Evolutionary conservation across 92 coral and sea anemone genomes (phyloP).

Genomic region (Heliopora coerulea): DNA sequence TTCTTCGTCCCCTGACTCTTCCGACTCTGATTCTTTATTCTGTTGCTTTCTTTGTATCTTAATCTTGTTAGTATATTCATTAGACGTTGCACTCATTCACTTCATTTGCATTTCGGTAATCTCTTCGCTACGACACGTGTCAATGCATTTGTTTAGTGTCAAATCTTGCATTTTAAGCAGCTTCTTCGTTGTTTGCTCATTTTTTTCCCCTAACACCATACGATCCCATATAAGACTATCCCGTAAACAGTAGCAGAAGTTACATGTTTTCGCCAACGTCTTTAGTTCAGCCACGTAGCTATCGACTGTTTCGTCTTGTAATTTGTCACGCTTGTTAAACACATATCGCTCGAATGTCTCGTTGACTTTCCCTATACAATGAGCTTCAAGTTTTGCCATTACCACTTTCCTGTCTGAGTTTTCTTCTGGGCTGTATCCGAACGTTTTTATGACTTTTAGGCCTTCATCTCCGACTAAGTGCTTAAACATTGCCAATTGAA

Average conservation of each 20-base stretch:
- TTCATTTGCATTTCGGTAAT: slow-evolving; percentile 42
- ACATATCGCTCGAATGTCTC: slow-evolving; percentile 33
- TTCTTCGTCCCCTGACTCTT: slow-evolving; percentile 8
- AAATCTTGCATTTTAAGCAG: slow-evolving; percentile 47
- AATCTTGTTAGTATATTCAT: slow-evolving; percentile 28
- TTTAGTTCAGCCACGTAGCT: slow-evolving; percentile 34
- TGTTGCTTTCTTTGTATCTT: slow-evolving; percentile 7
- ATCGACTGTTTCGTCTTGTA: slow-evolving; percentile 39
- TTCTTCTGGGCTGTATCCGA: no score
- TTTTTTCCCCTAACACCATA: slow-evolving; percentile 42
- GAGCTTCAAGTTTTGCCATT: slow-evolving; percentile 20
- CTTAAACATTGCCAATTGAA: no score
- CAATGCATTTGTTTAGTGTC: slow-evolving; percentile 35
- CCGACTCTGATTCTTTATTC: slow-evolving; percentile 12
- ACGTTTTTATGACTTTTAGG: no score
- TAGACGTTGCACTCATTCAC: slow-evolving; percentile 26
- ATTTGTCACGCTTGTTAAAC: slow-evolving; percentile 42
- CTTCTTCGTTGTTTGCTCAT: slow-evolving; percentile 49
- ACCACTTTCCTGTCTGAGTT: no score
- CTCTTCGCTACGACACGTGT: slow-evolving; percentile 45
- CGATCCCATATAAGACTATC: slow-evolving; percentile 52
- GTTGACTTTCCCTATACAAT: slow-evolving; percentile 32
- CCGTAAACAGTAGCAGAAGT: slow-evolving; percentile 46
- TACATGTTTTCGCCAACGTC: slow-evolving; percentile 36
- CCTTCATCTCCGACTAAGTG: no score